Percentiles rank a stretch among this genome's conserved stretches.
Evolutionary conservation across 2,888 invertebrate species (phyloP).

Genomic region (Cyclophora albipunctata): DNA sequence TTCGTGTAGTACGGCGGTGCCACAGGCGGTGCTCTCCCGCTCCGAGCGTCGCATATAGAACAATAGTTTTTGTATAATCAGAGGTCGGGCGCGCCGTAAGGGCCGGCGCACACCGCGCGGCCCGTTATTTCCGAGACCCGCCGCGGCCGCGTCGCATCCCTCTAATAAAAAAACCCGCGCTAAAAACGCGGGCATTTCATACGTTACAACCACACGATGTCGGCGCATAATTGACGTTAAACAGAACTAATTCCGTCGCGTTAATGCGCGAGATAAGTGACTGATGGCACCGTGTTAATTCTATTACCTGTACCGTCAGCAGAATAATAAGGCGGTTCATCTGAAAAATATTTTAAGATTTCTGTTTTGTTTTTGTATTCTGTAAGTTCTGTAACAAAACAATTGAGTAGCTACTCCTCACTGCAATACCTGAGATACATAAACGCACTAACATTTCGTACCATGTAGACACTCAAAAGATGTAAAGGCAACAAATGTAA

Average conservation of each 20-base stretch:
- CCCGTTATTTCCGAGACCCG: conserved; percentile 23
- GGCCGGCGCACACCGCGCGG: conserved; percentile 32
- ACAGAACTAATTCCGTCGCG: conserved; percentile 16
- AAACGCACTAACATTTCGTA: no score
- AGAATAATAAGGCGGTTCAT: background rate
- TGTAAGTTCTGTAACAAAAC: no score
- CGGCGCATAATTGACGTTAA: conserved; percentile 14
- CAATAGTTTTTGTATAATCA: conserved; percentile 41
- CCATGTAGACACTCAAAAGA: no score
- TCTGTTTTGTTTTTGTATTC: no score
- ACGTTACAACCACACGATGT: conserved; percentile 10
- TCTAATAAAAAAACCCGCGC: conserved; percentile 22
- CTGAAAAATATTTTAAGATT: no score
- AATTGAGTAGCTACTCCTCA: no score
- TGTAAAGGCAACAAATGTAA: no score
- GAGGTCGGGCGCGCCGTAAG: conserved; percentile 23
- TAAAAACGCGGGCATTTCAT: conserved; percentile 13
- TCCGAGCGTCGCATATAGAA: conserved; percentile 16
- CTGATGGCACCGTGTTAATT: conserved; percentile 18
- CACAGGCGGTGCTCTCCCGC: background rate
- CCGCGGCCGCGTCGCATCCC: conserved; percentile 17
- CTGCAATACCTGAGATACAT: no score
- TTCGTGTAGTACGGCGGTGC: no score
- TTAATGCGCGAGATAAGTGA: conserved; percentile 12
- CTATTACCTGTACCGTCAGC: conserved; percentile 7